phyloP scores from a whole-genome alignment of 2,113 vertebrate genomes.

The Hippolais icterina region DNA sequence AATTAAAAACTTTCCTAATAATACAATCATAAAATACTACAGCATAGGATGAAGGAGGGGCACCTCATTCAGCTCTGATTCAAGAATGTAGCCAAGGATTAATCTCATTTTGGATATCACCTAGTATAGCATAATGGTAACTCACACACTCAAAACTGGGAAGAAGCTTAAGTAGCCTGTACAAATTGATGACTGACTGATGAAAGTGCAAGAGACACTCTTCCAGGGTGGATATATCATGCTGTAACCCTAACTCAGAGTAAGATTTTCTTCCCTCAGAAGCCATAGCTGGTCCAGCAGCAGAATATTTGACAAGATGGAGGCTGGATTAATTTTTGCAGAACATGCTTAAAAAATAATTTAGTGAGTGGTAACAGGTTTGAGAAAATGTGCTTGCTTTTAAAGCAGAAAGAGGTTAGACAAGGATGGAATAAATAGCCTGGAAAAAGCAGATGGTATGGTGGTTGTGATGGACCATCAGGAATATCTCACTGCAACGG shows the following conservation, averaged over 20 bases:
- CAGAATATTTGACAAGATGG: neutral
- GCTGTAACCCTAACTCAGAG: neutral
- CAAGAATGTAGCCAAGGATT: neutral
- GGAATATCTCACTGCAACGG: slow-evolving; percentile 15
- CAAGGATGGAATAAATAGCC: slow-evolving; percentile 32
- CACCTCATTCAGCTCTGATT: neutral
- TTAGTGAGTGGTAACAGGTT: neutral
- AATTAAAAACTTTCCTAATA: neutral
- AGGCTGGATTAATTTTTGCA: neutral
- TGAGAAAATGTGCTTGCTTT: slow-evolving; percentile 3
- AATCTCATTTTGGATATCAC: neutral
- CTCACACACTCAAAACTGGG: neutral
- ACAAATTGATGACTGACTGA: neutral
- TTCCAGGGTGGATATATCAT: neutral
- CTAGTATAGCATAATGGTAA: neutral
- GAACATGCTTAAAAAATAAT: neutral
- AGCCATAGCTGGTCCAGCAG: neutral
- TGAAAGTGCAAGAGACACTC: neutral
- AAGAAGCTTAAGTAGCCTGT: neutral
- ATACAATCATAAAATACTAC: neutral
- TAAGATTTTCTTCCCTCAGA: neutral
- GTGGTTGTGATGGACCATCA: slow-evolving; percentile 36
- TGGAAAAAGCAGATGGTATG: slow-evolving; percentile 50
- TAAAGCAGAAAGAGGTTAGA: neutral
- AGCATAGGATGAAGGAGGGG: neutral